Evolutionary conservation across 2,888 invertebrate genomes (phyloP).

Genomic region (Loripinus fragilis): DNA sequence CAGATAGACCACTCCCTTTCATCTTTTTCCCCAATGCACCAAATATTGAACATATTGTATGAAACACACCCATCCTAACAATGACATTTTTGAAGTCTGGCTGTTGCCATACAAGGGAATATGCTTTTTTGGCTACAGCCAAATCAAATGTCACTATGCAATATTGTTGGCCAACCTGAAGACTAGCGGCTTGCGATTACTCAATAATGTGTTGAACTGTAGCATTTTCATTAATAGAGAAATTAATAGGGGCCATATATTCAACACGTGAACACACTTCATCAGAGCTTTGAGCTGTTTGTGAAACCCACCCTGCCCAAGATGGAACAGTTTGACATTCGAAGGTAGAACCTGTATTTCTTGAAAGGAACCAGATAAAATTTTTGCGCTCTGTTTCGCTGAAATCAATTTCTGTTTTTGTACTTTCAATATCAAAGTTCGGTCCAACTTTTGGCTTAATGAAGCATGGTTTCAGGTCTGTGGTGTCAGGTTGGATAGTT

Average conservation of each 20-base stretch:
- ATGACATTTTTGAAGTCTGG: constrained; percentile 25
- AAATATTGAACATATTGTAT: no score
- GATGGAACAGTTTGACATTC: neutral
- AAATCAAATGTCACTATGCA: constrained; percentile 52
- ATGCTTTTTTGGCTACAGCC: constrained; percentile 49
- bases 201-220: constrained; percentile 43
- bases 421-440: neutral
- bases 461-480: neutral
- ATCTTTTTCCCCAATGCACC: no score
- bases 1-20: no score
- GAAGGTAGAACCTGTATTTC: neutral
- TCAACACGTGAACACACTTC: constrained; percentile 25
- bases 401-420: neutral
- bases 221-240: constrained; percentile 9
- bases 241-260: constrained; percentile 38
- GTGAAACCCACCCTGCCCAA: no score
- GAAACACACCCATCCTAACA: constrained; percentile 29
- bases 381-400: neutral
- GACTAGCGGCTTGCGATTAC: constrained; percentile 31
- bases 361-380: neutral
- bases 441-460: neutral
- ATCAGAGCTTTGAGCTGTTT: neutral
- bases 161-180: constrained; percentile 37
- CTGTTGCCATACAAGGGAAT: constrained; percentile 36
- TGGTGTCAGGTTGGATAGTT: neutral